Conservation (phyloP, 2,113 vertebrate genomes). For the Gila orcuttii region DNA sequence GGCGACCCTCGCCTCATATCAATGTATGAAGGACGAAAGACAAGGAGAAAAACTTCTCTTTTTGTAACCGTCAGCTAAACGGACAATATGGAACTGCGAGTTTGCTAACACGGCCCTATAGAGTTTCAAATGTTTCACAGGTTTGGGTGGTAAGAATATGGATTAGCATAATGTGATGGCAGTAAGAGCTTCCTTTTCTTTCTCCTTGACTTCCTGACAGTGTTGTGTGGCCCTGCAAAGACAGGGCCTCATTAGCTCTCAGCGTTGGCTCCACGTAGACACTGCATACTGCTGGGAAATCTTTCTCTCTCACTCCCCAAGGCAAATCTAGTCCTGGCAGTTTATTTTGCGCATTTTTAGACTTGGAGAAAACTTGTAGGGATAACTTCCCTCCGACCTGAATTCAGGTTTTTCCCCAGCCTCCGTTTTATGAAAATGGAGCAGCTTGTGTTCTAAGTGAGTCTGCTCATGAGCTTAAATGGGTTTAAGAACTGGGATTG, state of each 20-base stretch:
- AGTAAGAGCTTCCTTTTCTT: constrained; percentile 27
- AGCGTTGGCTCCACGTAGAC: constrained; percentile 14
- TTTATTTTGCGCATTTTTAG: constrained; percentile 48
- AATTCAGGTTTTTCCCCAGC: constrained; percentile 36
- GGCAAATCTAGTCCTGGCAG: constrained; percentile 46
- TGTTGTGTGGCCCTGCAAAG: constrained; percentile 31
- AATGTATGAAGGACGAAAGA: constrained; percentile 44
- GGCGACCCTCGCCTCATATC: constrained; percentile 19
- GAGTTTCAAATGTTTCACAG: constrained; percentile 24
- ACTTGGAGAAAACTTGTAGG: constrained; percentile 48
- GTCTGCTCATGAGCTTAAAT: neutral
- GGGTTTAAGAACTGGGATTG: constrained; percentile 15
- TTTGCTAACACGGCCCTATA: neutral
- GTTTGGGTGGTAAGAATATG: constrained; percentile 48
- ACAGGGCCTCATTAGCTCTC: constrained; percentile 56
- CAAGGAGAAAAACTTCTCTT: constrained; percentile 17
- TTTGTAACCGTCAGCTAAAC: constrained; percentile 41
- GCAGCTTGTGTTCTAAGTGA: constrained; percentile 28
- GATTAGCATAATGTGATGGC: constrained; percentile 52
- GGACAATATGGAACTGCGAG: neutral
- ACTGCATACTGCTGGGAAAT: constrained; percentile 49
- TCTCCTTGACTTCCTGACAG: constrained; percentile 50
- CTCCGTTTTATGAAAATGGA: constrained; percentile 19
- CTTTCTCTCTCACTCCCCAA: constrained; percentile 47
- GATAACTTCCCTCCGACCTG: constrained; percentile 37